phyloP scores from a whole-genome alignment of 1,140 invertebrate genomes.

The Oncopodura yosiiana region DNA sequence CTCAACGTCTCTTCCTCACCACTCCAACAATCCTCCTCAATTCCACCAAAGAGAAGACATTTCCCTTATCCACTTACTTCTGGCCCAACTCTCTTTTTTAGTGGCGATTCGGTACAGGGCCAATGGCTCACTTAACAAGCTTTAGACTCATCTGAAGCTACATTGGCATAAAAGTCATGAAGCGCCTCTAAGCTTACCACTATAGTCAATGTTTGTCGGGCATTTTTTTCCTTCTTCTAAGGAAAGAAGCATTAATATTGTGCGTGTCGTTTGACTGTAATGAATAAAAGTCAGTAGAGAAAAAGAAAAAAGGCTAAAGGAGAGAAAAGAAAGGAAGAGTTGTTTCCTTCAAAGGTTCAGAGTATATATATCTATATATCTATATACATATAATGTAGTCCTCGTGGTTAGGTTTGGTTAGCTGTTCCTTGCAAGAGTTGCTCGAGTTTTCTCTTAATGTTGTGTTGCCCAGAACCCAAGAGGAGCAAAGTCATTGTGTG shows the following conservation, averaged over 20 bases:
- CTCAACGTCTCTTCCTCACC: too few relatives aligned
- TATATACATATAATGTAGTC: background rate
- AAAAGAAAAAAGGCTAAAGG: background rate
- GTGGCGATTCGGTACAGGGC: background rate
- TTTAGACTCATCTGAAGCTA: too few relatives aligned
- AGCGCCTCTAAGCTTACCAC: too few relatives aligned
- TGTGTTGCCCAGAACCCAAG: background rate
- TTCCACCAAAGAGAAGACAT: too few relatives aligned
- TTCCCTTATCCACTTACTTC: background rate
- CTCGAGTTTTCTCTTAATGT: background rate
- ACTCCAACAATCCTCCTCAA: too few relatives aligned
- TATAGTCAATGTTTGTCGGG: too few relatives aligned
- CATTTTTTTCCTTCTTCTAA: too few relatives aligned
- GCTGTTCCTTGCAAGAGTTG: too few relatives aligned
- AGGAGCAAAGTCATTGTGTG: background rate
- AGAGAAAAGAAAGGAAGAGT: constrained; percentile 5
- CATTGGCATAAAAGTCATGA: too few relatives aligned
- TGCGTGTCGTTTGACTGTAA: constrained; percentile 31
- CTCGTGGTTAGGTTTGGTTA: too few relatives aligned
- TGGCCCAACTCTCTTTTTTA: too few relatives aligned
- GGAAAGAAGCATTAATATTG: constrained; percentile 29
- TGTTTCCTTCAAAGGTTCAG: constrained; percentile 13
- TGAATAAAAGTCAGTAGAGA: constrained; percentile 17
- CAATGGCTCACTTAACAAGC: too few relatives aligned
- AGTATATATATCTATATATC: constrained; percentile 6